Conservation (phyloP, 2,113 vertebrate species). For the Saguinus imperator region DNA sequence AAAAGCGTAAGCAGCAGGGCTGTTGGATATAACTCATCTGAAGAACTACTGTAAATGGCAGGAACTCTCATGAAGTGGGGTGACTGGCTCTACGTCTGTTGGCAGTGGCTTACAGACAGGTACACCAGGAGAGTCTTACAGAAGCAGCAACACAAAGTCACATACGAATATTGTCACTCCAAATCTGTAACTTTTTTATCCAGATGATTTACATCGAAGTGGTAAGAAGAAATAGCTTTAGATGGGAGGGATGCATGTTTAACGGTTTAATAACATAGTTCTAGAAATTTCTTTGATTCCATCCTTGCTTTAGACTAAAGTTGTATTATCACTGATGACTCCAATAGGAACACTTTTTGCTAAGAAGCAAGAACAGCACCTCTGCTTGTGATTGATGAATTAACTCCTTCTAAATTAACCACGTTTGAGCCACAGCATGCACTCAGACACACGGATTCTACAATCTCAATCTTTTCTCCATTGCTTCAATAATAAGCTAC, state of each 20-base stretch:
- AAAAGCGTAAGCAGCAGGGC: background rate
- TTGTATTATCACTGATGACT: background rate
- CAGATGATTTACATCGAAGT: background rate
- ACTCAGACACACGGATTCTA: background rate
- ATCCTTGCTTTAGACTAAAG: background rate
- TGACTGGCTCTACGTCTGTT: background rate
- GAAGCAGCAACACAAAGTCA: background rate
- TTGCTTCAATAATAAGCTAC: background rate
- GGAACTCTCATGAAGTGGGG: background rate
- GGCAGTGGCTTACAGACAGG: background rate
- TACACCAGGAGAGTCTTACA: background rate
- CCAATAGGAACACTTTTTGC: background rate
- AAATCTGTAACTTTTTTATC: background rate
- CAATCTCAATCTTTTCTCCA: background rate
- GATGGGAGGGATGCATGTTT: background rate
- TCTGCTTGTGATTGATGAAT: background rate
- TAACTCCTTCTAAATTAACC: background rate
- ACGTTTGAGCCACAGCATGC: rapidly evolving
- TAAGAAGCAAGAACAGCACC: background rate
- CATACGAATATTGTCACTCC: background rate
- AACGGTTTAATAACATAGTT: background rate
- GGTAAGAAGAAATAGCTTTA: background rate
- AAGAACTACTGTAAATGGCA: background rate
- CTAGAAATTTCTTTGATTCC: background rate
- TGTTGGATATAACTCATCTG: background rate